Percentiles rank a stretch among this genome's conserved stretches.
These are phyloP conservation scores for Bombus huntii DNA, from an alignment of 1,140 invertebrate species.

Conservation along the genomic window DNA sequence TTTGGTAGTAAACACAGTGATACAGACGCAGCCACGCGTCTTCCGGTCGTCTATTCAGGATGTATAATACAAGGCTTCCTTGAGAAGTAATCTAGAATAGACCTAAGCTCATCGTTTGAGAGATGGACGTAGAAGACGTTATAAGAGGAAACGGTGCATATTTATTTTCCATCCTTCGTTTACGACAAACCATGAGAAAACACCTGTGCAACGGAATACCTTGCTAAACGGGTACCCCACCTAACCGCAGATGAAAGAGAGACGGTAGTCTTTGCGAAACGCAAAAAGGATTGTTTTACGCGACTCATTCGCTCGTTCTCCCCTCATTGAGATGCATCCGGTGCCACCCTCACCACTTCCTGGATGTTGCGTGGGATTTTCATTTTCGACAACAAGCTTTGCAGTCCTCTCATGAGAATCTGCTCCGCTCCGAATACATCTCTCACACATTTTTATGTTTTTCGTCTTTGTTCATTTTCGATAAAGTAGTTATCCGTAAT, in stretches of 20 bases:
- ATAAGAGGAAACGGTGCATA: neutral
- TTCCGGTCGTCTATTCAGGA: conserved; percentile 53
- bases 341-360: conserved; percentile 71
- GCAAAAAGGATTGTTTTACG: conserved; percentile 72
- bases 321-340: conserved; percentile 72
- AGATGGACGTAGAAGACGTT: neutral
- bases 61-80: conserved; percentile 55
- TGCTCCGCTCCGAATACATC: neutral
- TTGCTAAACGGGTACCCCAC: conserved; percentile 57
- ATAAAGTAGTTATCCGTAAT: neutral
- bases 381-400: conserved; percentile 45
- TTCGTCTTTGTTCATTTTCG: neutral
- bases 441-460: neutral
- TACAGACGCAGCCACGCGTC: conserved; percentile 50
- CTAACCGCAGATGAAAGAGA: conserved; percentile 59
- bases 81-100: conserved; percentile 57
- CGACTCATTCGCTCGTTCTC: conserved; percentile 65
- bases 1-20: conserved; percentile 45
- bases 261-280: conserved; percentile 58
- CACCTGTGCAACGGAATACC: conserved; percentile 65
- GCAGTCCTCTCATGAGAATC: conserved; percentile 31
- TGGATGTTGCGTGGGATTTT: conserved; percentile 73
- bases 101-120: conserved; percentile 4
- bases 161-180: conserved; percentile 56
- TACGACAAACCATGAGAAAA: conserved; percentile 27